phyloP scores from a whole-genome alignment of 2,888 invertebrate genomes.

The Matsumyia berberina region DNA sequence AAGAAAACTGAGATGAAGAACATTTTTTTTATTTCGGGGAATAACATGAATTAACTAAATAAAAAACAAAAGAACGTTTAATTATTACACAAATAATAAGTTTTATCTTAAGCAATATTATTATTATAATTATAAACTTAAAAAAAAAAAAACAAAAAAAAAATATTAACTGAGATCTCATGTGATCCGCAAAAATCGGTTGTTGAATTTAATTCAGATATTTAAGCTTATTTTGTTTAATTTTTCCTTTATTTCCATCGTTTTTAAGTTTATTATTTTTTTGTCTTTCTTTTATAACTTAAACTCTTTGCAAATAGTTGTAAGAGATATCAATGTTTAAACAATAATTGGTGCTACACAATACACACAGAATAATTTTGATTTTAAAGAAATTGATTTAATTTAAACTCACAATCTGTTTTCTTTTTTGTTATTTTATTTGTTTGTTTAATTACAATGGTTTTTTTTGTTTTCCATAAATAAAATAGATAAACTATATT shows the following conservation, averaged over 20 bases:
- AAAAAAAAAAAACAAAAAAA: conserved; percentile 47
- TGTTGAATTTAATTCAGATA: conserved; percentile 78
- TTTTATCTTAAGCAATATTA: conserved; percentile 75
- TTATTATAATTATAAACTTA: conserved; percentile 61
- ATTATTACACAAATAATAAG: conserved; percentile 67
- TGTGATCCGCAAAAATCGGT: conserved; percentile 77
- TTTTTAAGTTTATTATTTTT: conserved; percentile 38
- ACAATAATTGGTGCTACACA: conserved; percentile 77
- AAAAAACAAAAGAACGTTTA: conserved; percentile 20
- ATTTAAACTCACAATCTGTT: conserved; percentile 51
- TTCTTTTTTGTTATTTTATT: conserved; percentile 72
- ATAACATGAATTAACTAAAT: conserved; percentile 47
- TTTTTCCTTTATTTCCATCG: conserved; percentile 26
- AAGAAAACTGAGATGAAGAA: conserved; percentile 52
- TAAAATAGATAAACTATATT: conserved; percentile 75
- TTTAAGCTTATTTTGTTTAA: conserved; percentile 77
- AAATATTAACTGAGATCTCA: conserved; percentile 76
- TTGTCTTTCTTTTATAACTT: conserved; percentile 29
- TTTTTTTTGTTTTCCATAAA: conserved; percentile 58
- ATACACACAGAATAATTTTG: conserved; percentile 62
- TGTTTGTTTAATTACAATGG: conserved; percentile 62
- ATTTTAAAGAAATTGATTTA: conserved; percentile 41
- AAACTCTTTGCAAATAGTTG: conserved; percentile 67
- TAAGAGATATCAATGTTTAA: conserved; percentile 70
- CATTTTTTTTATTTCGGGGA: conserved; percentile 31